Conservation (phyloP, 2,888 invertebrate genomes). For the Peribatodes rhomboidaria region DNA sequence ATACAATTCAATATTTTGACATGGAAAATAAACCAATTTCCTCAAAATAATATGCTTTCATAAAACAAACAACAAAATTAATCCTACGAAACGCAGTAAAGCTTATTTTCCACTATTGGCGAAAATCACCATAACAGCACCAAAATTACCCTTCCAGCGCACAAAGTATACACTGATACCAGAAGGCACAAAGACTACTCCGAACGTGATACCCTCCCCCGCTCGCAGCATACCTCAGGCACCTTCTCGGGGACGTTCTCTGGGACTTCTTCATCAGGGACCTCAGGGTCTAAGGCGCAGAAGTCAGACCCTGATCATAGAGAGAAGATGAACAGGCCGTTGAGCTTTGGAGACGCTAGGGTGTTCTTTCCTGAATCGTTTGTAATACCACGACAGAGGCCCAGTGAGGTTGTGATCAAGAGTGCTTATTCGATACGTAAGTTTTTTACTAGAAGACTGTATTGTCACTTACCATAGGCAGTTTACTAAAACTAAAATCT, state of each 20-base stretch:
- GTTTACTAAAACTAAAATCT: too few relatives aligned
- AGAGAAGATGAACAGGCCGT: slow-evolving; percentile 70
- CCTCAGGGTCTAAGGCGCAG: slow-evolving; percentile 79
- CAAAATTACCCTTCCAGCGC: slow-evolving; percentile 62
- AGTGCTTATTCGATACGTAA: slow-evolving; percentile 77
- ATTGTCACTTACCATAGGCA: too few relatives aligned
- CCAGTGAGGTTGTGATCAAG: slow-evolving; percentile 71
- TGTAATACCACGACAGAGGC: slow-evolving; percentile 77
- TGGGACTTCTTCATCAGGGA: slow-evolving; percentile 81
- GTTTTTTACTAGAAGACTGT: slow-evolving; percentile 49
- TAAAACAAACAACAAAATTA: not conserved
- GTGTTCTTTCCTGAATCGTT: slow-evolving; percentile 85
- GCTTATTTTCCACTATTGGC: slow-evolving; percentile 6
- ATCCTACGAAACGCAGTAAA: not conserved
- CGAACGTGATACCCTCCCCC: slow-evolving; percentile 67
- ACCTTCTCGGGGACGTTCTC: slow-evolving; percentile 80
- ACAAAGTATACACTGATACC: slow-evolving; percentile 75
- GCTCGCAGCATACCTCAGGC: slow-evolving; percentile 76
- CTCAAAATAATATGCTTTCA: not conserved
- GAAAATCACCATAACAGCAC: slow-evolving; percentile 18
- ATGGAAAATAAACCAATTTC: too few relatives aligned
- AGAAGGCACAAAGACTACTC: slow-evolving; percentile 74
- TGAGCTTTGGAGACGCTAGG: slow-evolving; percentile 79
- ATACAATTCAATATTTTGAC: too few relatives aligned
- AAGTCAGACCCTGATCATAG: slow-evolving; percentile 47